Conservation (phyloP, 2,888 invertebrate genomes). For the Watsonalla cultraria region DNA sequence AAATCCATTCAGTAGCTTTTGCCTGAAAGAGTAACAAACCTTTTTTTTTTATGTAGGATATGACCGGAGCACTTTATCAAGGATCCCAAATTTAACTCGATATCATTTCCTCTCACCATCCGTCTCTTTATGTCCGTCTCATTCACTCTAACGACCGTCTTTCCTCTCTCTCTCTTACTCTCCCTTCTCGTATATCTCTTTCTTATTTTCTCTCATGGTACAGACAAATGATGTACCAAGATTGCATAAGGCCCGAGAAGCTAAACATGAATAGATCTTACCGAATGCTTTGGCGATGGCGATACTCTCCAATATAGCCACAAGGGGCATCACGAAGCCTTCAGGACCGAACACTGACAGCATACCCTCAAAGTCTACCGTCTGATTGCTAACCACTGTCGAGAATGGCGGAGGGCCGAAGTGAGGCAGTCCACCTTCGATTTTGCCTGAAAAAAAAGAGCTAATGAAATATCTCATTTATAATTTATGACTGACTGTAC, state of each 20-base stretch:
- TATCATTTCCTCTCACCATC: too few species aligned
- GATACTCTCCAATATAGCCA: slow-evolving; percentile 85
- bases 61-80: too few species aligned
- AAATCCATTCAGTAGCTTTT: too few species aligned
- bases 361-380: slow-evolving; percentile 81
- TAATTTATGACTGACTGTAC: too few species aligned
- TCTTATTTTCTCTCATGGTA: too few species aligned
- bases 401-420: slow-evolving; percentile 84
- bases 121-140: too few species aligned
- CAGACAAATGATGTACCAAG: not conserved
- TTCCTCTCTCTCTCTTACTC: too few species aligned
- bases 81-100: too few species aligned
- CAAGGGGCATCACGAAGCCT: slow-evolving; percentile 83
- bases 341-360: slow-evolving; percentile 79
- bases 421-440: slow-evolving; percentile 84
- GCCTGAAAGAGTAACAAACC: too few species aligned
- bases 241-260: not conserved
- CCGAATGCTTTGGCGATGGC: slow-evolving; percentile 89
- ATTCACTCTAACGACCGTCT: too few species aligned
- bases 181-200: too few species aligned
- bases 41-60: too few species aligned
- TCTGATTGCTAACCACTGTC: slow-evolving; percentile 75
- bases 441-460: slow-evolving; percentile 58
- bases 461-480: not conserved
- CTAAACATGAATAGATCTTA: slow-evolving; percentile 40